Percentiles rank a stretch among this genome's conserved stretches.
These are phyloP conservation scores for Dicyrtomina minuta DNA, from an alignment of 2,888 invertebrate species.

Conservation along the genomic window DNA sequence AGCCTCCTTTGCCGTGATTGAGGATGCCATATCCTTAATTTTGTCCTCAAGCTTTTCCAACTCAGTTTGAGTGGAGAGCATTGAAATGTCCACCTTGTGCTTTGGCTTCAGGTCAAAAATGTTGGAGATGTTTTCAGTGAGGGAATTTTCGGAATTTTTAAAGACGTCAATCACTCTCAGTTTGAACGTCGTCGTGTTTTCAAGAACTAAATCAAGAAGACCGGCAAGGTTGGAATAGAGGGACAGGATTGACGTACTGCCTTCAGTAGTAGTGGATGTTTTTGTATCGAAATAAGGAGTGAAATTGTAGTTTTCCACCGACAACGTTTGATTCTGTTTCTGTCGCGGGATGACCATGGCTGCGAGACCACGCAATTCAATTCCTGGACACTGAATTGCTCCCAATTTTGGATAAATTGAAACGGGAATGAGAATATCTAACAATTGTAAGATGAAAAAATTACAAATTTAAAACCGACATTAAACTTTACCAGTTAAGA, in stretches of 20 bases:
- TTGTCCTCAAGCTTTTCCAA: conserved; percentile 11
- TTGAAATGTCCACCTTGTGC: conserved; percentile 4
- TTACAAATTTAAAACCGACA: too few species aligned
- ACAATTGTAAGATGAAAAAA: too few species aligned
- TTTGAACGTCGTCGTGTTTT: conserved; percentile 10
- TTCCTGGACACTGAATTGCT: conserved; percentile 68
- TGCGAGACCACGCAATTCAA: conserved; percentile 74
- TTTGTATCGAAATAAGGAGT: conserved; percentile 34
- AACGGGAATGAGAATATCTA: too few species aligned
- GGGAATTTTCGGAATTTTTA: conserved; percentile 19
- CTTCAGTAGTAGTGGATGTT: not conserved
- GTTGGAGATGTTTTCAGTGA: conserved; percentile 13
- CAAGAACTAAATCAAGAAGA: conserved; percentile 20
- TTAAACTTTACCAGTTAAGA: too few species aligned
- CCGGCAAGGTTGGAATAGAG: not conserved
- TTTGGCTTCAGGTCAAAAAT: too few species aligned
- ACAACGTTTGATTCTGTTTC: too few species aligned
- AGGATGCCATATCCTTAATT: conserved; percentile 6
- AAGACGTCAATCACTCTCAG: conserved; percentile 21
- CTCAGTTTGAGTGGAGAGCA: conserved; percentile 13
- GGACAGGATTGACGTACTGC: not conserved
- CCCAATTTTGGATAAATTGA: conserved; percentile 61
- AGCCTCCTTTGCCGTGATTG: conserved; percentile 13
- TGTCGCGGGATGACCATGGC: too few species aligned
- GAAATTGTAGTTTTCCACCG: conserved; percentile 31